These are phyloP conservation scores for Xylota segnis DNA, from an alignment of 2,888 invertebrate species.

Conservation along the genomic window DNA sequence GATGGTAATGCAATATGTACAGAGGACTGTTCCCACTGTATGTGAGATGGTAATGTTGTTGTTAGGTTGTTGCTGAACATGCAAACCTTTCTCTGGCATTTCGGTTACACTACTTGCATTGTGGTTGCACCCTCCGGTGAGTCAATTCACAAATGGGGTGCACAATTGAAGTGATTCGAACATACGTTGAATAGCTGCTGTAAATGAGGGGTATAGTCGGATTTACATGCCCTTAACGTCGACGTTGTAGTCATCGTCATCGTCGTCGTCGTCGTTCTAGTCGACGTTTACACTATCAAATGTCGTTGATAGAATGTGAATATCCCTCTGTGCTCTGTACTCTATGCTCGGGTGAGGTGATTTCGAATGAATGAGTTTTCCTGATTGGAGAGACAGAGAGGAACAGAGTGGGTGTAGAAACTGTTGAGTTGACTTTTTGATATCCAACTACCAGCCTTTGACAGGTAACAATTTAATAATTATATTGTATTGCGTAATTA, in stretches of 20 bases:
- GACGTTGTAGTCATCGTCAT: constrained; percentile 32
- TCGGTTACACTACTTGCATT: constrained; percentile 69
- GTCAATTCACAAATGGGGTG: constrained; percentile 51
- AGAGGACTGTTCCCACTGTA: constrained; percentile 9
- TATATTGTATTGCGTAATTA: constrained; percentile 52
- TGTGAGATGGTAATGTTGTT: constrained; percentile 57
- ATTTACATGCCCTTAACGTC: constrained; percentile 72
- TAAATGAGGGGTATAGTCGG: constrained; percentile 69
- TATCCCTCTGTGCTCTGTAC: constrained; percentile 20
- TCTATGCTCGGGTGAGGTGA: constrained; percentile 26
- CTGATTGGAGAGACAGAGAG: not conserved
- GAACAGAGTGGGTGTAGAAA: not conserved
- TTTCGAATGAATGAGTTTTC: constrained; percentile 27
- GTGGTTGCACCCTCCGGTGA: constrained; percentile 56
- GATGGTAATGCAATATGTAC: constrained; percentile 26
- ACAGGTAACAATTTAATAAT: constrained; percentile 61
- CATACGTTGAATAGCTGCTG: constrained; percentile 72
- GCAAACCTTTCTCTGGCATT: constrained; percentile 72
- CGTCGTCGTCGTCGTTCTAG: constrained; percentile 29
- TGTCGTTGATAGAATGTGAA: constrained; percentile 25
- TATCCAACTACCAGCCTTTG: constrained; percentile 45
- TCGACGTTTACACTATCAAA: constrained; percentile 54
- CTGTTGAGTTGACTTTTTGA: constrained; percentile 61
- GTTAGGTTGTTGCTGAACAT: constrained; percentile 73
- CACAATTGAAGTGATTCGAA: constrained; percentile 73